Evolutionary conservation across 2,797 vertebrate genomes (phyloP).

Genomic region (Sebastolobus altivelis): DNA sequence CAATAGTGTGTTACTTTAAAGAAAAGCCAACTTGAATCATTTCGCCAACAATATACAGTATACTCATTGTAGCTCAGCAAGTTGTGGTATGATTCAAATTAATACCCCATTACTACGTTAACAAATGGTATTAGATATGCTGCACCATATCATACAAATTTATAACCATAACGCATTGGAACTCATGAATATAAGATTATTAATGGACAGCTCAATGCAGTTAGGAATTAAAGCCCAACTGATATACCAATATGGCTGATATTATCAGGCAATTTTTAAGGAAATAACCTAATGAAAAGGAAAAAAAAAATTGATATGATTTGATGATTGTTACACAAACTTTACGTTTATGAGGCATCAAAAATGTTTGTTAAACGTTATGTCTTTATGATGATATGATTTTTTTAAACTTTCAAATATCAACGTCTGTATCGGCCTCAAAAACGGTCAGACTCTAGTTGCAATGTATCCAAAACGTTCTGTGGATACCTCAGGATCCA

Average conservation of each 20-base stretch:
- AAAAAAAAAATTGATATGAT: neutral
- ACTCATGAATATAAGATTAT: neutral
- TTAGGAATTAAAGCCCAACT: neutral
- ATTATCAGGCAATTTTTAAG: neutral
- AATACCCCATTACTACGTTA: neutral
- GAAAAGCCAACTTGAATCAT: neutral
- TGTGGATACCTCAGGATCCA: neutral
- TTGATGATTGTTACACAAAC: neutral
- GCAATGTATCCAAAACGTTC: neutral
- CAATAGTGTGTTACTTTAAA: constrained; percentile 11
- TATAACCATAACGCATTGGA: too few relatives aligned
- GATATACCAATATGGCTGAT: neutral
- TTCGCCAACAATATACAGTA: neutral
- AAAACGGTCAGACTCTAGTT: neutral
- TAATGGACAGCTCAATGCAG: neutral
- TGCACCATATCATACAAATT: neutral
- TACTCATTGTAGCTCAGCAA: neutral
- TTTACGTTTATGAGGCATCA: neutral
- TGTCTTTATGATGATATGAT: too few relatives aligned
- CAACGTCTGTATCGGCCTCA: too few relatives aligned
- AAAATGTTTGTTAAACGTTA: neutral
- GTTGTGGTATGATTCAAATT: neutral
- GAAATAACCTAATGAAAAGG: neutral
- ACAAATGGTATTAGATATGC: neutral
- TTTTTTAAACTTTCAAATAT: too few relatives aligned